Evolutionary conservation across 2,888 invertebrate genomes (phyloP).

Genomic region (Rhorus exstirpatorius): DNA sequence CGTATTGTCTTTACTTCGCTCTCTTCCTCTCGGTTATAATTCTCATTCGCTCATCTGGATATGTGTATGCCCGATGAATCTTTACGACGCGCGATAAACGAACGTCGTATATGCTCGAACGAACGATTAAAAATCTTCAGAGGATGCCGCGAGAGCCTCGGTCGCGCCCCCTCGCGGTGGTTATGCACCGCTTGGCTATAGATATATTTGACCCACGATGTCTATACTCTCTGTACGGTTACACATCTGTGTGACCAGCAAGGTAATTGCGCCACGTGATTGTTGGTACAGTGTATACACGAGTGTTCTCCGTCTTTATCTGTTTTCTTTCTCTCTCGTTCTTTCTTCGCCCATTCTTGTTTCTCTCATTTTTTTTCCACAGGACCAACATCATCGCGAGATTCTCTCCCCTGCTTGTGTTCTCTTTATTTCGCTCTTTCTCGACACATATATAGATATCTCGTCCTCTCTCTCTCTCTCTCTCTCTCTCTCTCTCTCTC

Average conservation of each 20-base stretch:
- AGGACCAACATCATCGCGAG: constrained; percentile 57
- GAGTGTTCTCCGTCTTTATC: constrained; percentile 68
- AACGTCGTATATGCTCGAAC: constrained; percentile 74
- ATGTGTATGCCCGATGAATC: constrained; percentile 26
- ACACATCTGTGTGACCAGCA: constrained; percentile 80
- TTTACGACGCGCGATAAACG: constrained; percentile 77
- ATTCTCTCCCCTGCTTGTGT: constrained; percentile 62
- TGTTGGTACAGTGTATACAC: constrained; percentile 78
- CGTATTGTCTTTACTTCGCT: constrained; percentile 1
- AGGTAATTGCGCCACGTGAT: constrained; percentile 85
- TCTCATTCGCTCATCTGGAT: constrained; percentile 43
- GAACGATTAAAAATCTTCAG: constrained; percentile 83
- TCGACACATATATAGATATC: not conserved
- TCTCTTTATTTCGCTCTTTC: constrained; percentile 35
- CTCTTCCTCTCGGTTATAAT: not conserved
- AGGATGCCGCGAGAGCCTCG: constrained; percentile 76
- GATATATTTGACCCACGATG: constrained; percentile 8
- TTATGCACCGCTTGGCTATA: constrained; percentile 26
- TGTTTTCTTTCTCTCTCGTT: constrained; percentile 65
- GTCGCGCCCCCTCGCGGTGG: constrained; percentile 47
- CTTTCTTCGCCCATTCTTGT: constrained; percentile 55
- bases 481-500: constrained; percentile 6
- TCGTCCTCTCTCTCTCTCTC: constrained; percentile 25
- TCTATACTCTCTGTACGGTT: constrained; percentile 59
- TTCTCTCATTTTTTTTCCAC: constrained; percentile 50